A percentile compares a stretch with the other conserved stretches of the same genome.
These are phyloP conservation scores for Orthosia cruda DNA, from an alignment of 2,888 invertebrate species.

Conservation along the genomic window DNA sequence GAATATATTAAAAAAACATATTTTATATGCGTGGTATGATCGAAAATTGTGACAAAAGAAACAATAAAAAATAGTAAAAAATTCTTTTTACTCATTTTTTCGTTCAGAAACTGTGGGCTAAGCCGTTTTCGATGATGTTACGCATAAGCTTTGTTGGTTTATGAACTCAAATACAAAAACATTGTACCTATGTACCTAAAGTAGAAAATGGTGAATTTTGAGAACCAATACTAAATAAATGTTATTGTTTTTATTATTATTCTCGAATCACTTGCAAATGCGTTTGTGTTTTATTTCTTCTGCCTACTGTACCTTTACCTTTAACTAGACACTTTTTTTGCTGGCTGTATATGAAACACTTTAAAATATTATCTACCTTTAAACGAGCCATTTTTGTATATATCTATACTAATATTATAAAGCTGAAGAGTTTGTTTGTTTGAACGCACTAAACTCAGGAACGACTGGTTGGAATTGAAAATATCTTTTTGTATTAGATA, in stretches of 20 bases:
- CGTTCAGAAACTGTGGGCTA: conserved; percentile 42
- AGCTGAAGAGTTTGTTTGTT: too few species aligned
- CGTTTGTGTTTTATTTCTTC: conserved; percentile 85
- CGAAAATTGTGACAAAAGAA: conserved; percentile 65
- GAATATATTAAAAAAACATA: conserved; percentile 87
- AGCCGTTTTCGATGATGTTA: conserved; percentile 76
- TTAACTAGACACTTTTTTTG: too few species aligned
- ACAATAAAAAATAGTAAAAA: conserved; percentile 39
- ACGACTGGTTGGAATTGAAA: too few species aligned
- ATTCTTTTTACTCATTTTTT: conserved; percentile 51
- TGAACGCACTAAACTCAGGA: too few species aligned
- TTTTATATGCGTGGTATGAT: conserved; percentile 82
- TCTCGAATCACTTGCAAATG: conserved; percentile 91
- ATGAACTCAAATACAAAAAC: conserved; percentile 85
- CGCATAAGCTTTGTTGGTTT: conserved; percentile 88
- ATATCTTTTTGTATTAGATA: too few species aligned
- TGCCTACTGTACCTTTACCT: conserved; percentile 5
- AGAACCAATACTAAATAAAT: conserved; percentile 91
- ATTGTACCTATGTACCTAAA: conserved; percentile 91
- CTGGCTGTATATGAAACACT: too few species aligned
- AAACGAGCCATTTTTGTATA: too few species aligned
- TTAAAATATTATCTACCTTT: too few species aligned
- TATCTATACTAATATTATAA: too few species aligned
- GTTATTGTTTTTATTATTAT: conserved; percentile 91
- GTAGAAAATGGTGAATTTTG: conserved; percentile 86